These are phyloP conservation scores for Diorhabda sublineata DNA, from an alignment of 1,140 invertebrate genomes.

Conservation along the genomic window DNA sequence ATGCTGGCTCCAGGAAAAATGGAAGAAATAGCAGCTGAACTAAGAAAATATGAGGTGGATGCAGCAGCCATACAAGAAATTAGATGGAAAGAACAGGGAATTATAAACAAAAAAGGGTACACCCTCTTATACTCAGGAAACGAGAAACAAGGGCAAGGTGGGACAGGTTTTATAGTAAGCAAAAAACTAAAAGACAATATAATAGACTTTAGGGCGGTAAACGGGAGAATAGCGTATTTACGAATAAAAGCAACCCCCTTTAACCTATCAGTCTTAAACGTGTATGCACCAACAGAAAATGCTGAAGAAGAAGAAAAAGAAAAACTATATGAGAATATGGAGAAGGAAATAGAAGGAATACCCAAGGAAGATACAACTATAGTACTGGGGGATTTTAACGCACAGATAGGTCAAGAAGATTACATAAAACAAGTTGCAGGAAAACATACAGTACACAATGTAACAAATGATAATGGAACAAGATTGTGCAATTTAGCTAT, in stretches of 20 bases:
- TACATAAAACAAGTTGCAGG: no score
- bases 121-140: slow-evolving; percentile 7
- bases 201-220: no score
- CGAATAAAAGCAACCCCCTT: no score
- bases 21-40: slow-evolving; percentile 14
- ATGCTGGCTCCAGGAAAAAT: slow-evolving; percentile 12
- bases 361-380: no score
- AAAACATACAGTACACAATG: no score
- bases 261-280: no score
- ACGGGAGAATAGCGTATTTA: no score
- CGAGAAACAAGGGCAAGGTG: slow-evolving; percentile 13
- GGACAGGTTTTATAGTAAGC: slow-evolving; percentile 3
- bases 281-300: no score
- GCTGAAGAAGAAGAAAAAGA: neutral
- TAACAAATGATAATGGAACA: no score
- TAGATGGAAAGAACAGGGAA: slow-evolving; percentile 8
- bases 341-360: no score
- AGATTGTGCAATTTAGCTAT: no score
- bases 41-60: slow-evolving; percentile 11
- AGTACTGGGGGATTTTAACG: no score
- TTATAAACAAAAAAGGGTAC: neutral
- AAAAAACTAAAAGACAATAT: neutral
- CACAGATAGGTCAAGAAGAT: neutral
- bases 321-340: neutral
- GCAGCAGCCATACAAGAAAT: slow-evolving; percentile 5